Evolutionary conservation across 2,113 vertebrate species (phyloP).

Genomic region (Melanotaenia duboulayi): DNA sequence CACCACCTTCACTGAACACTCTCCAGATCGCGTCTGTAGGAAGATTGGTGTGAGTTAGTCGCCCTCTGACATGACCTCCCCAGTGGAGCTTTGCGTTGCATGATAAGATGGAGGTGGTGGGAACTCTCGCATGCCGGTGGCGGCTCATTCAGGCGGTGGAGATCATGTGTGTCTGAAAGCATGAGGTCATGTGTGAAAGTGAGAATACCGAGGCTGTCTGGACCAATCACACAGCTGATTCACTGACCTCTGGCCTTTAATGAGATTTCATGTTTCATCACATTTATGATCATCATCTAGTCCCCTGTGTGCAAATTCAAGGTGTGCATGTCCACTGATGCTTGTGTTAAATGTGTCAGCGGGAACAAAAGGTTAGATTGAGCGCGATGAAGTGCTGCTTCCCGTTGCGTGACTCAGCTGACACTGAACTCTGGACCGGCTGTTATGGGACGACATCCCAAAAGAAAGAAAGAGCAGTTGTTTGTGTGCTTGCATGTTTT

Average conservation of each 20-base stretch:
- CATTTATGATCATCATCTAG: slow-evolving; percentile 16
- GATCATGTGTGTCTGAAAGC: slow-evolving; percentile 36
- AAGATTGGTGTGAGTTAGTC: slow-evolving; percentile 15
- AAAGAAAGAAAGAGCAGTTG: no score
- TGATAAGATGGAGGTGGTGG: slow-evolving; percentile 66
- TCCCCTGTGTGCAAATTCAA: neutral
- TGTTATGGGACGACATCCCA: no score
- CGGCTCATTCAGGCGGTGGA: neutral
- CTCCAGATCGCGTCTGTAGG: neutral
- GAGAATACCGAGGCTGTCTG: slow-evolving; percentile 60
- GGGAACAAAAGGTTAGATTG: slow-evolving; percentile 76
- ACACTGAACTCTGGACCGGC: slow-evolving; percentile 31
- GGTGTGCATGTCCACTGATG: slow-evolving; percentile 35
- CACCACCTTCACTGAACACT: neutral
- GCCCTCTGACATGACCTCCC: slow-evolving; percentile 55
- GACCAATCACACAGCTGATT: slow-evolving; percentile 31
- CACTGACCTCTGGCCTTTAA: slow-evolving; percentile 43
- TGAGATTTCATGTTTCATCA: slow-evolving; percentile 7
- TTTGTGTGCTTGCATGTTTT: no score
- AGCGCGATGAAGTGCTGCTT: slow-evolving; percentile 83
- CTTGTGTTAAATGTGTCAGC: slow-evolving; percentile 68
- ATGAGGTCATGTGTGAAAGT: slow-evolving; percentile 58
- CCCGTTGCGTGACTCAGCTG: slow-evolving; percentile 88
- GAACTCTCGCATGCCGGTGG: slow-evolving; percentile 34
- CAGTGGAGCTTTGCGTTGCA: slow-evolving; percentile 50